Conservation (phyloP, 1,140 invertebrate genomes). For the Drosophila kikkawai region DNA sequence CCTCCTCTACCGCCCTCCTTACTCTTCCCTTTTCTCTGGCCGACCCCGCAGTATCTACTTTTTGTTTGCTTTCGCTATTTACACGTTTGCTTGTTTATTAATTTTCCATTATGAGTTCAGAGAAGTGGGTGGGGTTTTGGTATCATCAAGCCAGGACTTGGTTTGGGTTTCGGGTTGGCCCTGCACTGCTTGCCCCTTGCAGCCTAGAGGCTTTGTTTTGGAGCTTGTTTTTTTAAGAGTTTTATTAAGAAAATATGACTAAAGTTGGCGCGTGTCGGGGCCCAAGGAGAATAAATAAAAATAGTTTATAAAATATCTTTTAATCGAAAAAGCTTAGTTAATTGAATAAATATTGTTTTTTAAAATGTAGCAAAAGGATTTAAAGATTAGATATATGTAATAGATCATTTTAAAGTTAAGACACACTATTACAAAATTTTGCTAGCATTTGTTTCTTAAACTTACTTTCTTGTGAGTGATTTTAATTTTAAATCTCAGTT, state of each 20-base stretch:
- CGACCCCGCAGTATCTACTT: constrained; percentile 19
- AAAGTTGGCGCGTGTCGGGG: constrained; percentile 27
- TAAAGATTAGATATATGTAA: not conserved
- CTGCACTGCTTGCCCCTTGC: constrained; percentile 12
- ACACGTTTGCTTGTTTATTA: constrained; percentile 73
- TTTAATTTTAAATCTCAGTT: not conserved
- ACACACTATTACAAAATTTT: no score
- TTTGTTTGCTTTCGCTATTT: constrained; percentile 74
- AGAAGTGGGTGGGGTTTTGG: constrained; percentile 24
- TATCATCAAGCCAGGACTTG: constrained; percentile 4
- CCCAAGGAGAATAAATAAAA: constrained; percentile 23
- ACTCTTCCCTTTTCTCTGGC: not conserved
- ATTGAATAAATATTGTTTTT: not conserved
- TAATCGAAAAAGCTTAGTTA: not conserved
- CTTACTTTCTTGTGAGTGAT: no score
- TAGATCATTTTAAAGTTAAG: no score
- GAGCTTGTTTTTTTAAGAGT: constrained; percentile 57
- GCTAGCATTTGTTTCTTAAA: no score
- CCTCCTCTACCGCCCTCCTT: not conserved
- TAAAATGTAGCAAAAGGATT: not conserved
- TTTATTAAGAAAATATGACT: constrained; percentile 60
- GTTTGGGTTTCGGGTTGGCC: not conserved
- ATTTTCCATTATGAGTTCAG: constrained; percentile 73
- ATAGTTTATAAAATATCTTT: not conserved
- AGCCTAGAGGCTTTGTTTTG: constrained; percentile 56